A percentile compares a stretch with the other conserved stretches of the same genome.
Evolutionary conservation across 2,113 vertebrate species (phyloP).

Genomic region (Boulengeromyrus knoepffleri): DNA sequence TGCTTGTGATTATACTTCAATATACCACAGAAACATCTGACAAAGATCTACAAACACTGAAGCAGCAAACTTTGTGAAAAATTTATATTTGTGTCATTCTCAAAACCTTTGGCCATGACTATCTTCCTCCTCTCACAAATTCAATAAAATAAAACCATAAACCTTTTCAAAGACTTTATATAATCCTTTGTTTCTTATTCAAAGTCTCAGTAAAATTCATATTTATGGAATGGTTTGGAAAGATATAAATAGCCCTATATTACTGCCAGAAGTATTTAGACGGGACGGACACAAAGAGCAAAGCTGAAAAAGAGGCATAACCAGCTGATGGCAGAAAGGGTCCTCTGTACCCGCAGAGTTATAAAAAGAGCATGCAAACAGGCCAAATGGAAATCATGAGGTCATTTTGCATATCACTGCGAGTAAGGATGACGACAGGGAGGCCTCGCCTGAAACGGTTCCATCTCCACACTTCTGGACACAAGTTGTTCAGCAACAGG

Average conservation of each 20-base stretch:
- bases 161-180: neutral
- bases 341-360: neutral
- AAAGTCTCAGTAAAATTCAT: neutral
- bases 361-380: slow-evolving; percentile 5
- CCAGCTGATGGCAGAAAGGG: neutral
- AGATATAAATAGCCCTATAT: neutral
- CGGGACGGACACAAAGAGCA: neutral
- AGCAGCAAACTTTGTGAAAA: too few relatives aligned
- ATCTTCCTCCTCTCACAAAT: neutral
- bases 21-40: too few relatives aligned
- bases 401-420: neutral
- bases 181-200: neutral
- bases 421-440: neutral
- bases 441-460: neutral
- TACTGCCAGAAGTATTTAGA: neutral
- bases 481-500: neutral
- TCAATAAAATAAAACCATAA: neutral
- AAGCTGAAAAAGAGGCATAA: neutral
- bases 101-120: too few relatives aligned
- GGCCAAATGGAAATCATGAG: neutral
- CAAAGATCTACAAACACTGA: too few relatives aligned
- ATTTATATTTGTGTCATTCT: too few relatives aligned
- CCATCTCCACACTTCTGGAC: neutral
- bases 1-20: too few relatives aligned
- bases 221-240: neutral